phyloP scores from a whole-genome alignment of 2,888 invertebrate genomes.

The Lochmaea capreae region DNA sequence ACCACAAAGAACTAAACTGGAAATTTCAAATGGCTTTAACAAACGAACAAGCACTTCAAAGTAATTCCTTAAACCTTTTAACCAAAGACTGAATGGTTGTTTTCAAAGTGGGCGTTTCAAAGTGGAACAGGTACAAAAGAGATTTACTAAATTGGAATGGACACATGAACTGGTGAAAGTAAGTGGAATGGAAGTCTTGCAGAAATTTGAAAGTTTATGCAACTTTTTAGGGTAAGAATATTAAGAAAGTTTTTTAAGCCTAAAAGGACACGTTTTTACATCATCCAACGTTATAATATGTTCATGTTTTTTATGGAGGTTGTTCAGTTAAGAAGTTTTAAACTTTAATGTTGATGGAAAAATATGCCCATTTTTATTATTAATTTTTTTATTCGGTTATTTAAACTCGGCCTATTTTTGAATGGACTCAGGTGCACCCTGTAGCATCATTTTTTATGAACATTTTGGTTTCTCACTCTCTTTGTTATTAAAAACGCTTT shows the following conservation, averaged over 20 bases:
- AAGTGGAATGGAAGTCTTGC: neutral
- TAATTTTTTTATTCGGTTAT: too few species aligned
- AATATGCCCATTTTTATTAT: too few species aligned
- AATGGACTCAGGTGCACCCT: too few species aligned
- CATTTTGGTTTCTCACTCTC: too few species aligned
- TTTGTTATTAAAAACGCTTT: too few species aligned
- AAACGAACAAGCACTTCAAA: constrained; percentile 12
- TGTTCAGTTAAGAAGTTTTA: too few species aligned
- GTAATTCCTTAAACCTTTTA: constrained; percentile 14
- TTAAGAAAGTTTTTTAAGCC: neutral
- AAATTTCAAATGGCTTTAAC: constrained; percentile 6
- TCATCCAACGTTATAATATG: too few species aligned
- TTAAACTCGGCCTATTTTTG: too few species aligned
- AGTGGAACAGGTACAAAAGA: constrained; percentile 8
- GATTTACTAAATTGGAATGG: constrained; percentile 3
- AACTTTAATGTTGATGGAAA: too few species aligned
- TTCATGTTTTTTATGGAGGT: too few species aligned
- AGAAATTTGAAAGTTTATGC: neutral
- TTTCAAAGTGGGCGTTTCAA: constrained; percentile 8
- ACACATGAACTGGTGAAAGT: neutral
- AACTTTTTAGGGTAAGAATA: neutral
- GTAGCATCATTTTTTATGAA: too few species aligned
- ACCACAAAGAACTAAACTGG: constrained; percentile 7
- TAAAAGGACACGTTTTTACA: too few species aligned
- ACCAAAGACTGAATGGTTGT: neutral